These are phyloP conservation scores for Plagodis pulveraria DNA, from an alignment of 2,888 invertebrate genomes.

Conservation along the genomic window DNA sequence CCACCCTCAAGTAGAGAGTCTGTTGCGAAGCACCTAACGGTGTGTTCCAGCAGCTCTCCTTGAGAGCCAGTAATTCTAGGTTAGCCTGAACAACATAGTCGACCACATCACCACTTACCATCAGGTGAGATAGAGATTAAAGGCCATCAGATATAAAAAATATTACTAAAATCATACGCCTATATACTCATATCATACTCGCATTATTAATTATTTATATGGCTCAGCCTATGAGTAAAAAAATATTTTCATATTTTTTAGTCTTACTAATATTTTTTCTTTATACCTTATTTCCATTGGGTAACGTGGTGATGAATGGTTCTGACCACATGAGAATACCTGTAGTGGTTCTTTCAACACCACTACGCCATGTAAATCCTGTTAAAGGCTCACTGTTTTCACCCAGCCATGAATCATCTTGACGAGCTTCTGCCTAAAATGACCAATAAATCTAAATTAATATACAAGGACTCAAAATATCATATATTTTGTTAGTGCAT, in stretches of 20 bases:
- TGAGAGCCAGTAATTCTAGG: too few species aligned
- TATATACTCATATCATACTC: neutral
- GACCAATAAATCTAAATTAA: too few species aligned
- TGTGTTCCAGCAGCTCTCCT: too few species aligned
- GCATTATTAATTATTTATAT: neutral
- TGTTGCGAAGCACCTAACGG: too few species aligned
- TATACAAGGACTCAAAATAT: too few species aligned
- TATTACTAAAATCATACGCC: too few species aligned
- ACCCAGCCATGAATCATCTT: constrained; percentile 32
- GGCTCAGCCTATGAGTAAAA: neutral
- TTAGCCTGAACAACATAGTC: too few species aligned
- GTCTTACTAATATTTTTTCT: neutral
- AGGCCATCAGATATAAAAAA: too few species aligned
- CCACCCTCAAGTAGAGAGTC: too few species aligned
- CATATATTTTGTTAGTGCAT: too few species aligned
- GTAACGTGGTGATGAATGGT: neutral
- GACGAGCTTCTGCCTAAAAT: constrained; percentile 15
- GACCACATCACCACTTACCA: too few species aligned
- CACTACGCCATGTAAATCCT: constrained; percentile 97
- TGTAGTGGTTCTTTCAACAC: constrained; percentile 53
- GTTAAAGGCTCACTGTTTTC: constrained; percentile 51
- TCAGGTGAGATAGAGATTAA: too few species aligned
- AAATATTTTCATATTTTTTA: neutral
- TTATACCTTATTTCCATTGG: neutral
- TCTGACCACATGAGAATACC: neutral